Evolutionary conservation across 2,888 invertebrate species (phyloP), one percentile per base, ranked within the genome.

Genomic region (Gymnosoma rotundatum): DNA sequence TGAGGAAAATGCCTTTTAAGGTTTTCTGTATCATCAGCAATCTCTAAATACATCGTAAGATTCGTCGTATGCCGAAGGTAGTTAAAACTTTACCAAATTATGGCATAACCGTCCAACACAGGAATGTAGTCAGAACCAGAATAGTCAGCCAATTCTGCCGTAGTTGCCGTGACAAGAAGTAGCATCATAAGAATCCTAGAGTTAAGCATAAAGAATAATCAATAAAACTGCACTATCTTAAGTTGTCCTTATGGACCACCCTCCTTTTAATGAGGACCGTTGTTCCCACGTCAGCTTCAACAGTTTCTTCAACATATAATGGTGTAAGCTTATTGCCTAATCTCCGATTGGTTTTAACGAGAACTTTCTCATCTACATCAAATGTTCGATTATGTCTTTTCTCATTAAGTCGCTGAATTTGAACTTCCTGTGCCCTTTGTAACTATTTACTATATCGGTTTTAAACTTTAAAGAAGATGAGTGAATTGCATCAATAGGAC

Each of bases 171-270:
- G 4, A 25, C 25, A 1, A 25, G 25, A 25, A 25, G 50, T 7
- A 50, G 5, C 50, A 50, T 7, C 50, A 50, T 7, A 50, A 16
- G 50, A 50, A n/a, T 18, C 50, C 50, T 8, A 50, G 50, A 12
- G n/a, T 50, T 50, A 6, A 6, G 16, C n/a, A n/a, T n/a, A n/a
- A 20, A 52, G n/a, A 10, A 52, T n/a, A n/a, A 52, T 18, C 18
- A 6, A 52, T 18, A 9, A 52, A 52, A 20, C 6, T 20, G 18
- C 4, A 52, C 10, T 54, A 54, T 54, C 52, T 54, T 21, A 38
- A 61, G 38, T 61, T 58, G 58, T 58, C 58, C 1, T 58, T 36
- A 32, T 58, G 58, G 58, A 58, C 32, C 58, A 58, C 58, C 36
- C 36, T 61, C 60, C 60, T 38, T 36, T 61, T 38, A 36, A 38